These are phyloP conservation scores for Muscidifurax raptorellus DNA, from an alignment of 1,140 invertebrate genomes.

Conservation along the genomic window DNA sequence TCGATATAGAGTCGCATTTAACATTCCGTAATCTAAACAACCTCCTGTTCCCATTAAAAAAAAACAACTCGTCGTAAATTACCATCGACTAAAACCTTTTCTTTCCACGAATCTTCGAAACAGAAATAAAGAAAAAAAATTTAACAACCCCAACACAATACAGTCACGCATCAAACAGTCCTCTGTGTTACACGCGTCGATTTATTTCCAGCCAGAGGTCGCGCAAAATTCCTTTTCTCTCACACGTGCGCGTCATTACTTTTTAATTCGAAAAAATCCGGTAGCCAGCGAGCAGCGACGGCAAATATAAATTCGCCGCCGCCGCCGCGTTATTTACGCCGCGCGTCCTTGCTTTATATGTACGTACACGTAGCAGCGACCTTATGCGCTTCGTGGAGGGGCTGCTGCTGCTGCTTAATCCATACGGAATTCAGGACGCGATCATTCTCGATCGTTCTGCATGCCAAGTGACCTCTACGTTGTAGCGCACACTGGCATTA, in stretches of 20 bases:
- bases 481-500: conserved; percentile 29
- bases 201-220: neutral
- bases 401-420: conserved; percentile 57
- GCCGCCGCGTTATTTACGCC: conserved; percentile 41
- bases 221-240: neutral
- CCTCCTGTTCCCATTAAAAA: too few species aligned
- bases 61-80: too few species aligned
- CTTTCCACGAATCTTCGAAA: too few species aligned
- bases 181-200: neutral
- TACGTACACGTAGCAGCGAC: conserved; percentile 34
- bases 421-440: conserved; percentile 61
- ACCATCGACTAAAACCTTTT: too few species aligned
- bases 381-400: conserved; percentile 30
- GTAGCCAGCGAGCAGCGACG: conserved; percentile 24
- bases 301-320: conserved; percentile 52
- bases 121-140: too few species aligned
- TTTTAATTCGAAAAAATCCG: conserved; percentile 52
- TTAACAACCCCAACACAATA: neutral
- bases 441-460: conserved; percentile 57
- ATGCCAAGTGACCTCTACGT: conserved; percentile 60
- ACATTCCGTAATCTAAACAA: too few species aligned
- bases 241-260: conserved; percentile 45
- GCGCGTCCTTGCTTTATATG: conserved; percentile 41
- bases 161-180: neutral
- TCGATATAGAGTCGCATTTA: too few species aligned